These are phyloP conservation scores for Steatornis caripensis DNA, from an alignment of 2,113 vertebrate species.

Conservation along the genomic window DNA sequence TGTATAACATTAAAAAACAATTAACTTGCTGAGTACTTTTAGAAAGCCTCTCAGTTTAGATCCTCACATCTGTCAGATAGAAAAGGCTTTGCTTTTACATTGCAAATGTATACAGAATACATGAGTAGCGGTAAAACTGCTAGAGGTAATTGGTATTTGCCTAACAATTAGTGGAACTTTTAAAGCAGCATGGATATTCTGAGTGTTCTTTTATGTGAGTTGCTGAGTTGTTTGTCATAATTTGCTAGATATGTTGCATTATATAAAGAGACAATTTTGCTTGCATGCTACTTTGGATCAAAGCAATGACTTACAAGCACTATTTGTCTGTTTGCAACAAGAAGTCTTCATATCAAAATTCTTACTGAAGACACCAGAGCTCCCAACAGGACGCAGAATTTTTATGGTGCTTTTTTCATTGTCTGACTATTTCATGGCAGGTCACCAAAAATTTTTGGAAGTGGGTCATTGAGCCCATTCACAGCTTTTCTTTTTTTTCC, in stretches of 20 bases:
- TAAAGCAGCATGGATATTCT: neutral
- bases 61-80: neutral
- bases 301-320: conserved; percentile 31
- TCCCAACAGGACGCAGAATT: conserved; percentile 32
- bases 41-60: neutral
- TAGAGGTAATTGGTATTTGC: neutral
- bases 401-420: conserved; percentile 9
- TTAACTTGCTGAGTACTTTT: neutral
- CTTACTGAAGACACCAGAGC: neutral
- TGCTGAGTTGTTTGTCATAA: neutral
- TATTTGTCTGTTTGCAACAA: conserved; percentile 11
- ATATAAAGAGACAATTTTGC: neutral
- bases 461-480: conserved; percentile 24
- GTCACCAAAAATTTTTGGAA: conserved; percentile 57
- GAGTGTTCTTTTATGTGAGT: neutral
- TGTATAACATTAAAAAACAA: neutral
- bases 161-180: neutral
- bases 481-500: neutral
- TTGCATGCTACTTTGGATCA: conserved; percentile 13
- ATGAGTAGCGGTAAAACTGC: neutral
- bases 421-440: conserved; percentile 42
- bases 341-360: conserved; percentile 15
- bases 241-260: neutral
- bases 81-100: neutral
- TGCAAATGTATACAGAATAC: neutral